phyloP scores from a whole-genome alignment of 2,113 vertebrate genomes.

The Hiodon alosoides region DNA sequence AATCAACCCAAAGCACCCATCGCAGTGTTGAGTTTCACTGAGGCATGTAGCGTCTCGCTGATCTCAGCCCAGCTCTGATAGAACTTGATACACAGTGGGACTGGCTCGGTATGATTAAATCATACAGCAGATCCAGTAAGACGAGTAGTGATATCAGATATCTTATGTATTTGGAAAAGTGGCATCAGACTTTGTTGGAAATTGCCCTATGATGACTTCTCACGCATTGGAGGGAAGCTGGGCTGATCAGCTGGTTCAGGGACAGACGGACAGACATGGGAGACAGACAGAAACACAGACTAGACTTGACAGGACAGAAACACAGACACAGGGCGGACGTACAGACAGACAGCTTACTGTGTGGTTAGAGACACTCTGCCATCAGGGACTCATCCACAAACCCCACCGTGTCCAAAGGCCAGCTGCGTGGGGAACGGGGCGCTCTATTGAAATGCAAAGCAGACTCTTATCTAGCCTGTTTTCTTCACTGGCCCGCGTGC shows the following conservation, averaged over 20 bases:
- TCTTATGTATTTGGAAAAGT: background rate
- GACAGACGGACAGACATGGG: conserved; percentile 43
- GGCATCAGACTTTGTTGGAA: background rate
- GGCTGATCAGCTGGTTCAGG: conserved; percentile 53
- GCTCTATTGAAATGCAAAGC: conserved; percentile 63
- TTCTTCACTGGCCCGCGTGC: conserved; percentile 48
- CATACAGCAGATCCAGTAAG: conserved; percentile 47
- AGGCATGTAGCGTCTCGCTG: background rate
- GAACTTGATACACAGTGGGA: conserved; percentile 24
- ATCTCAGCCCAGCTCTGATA: background rate
- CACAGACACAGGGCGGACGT: background rate
- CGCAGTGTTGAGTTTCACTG: background rate
- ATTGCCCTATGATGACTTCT: background rate
- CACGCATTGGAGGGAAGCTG: background rate
- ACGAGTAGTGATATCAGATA: conserved; percentile 40
- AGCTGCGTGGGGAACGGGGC: conserved; percentile 53
- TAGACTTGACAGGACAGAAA: background rate
- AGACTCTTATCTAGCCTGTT: conserved; percentile 59
- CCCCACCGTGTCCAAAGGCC: conserved; percentile 55
- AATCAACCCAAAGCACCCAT: background rate
- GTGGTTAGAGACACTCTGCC: background rate
- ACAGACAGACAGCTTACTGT: conserved; percentile 18
- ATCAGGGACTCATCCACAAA: conserved; percentile 23
- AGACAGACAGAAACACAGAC: conserved; percentile 34
- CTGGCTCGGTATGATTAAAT: conserved; percentile 51